These are phyloP conservation scores for Heliconius charithonia DNA, from an alignment of 2,888 invertebrate genomes.

Conservation along the genomic window DNA sequence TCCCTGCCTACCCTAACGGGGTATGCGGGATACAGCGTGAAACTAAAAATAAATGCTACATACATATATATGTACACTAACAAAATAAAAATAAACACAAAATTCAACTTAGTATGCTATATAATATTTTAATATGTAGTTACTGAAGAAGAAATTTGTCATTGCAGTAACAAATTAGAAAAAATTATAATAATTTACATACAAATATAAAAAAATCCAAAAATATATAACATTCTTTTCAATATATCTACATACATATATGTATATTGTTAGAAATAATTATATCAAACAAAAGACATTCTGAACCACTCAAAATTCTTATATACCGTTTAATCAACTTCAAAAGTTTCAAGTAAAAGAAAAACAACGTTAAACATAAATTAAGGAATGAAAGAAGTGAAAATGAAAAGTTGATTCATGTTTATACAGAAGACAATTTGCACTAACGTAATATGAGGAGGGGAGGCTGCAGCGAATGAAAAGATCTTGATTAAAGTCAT, in stretches of 20 bases:
- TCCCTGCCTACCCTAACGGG: too few species aligned
- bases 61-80: not conserved
- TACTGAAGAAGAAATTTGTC: not conserved
- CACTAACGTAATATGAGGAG: constrained; percentile 43
- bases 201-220: too few species aligned
- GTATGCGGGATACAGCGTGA: too few species aligned
- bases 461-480: constrained; percentile 44
- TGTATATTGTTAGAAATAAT: too few species aligned
- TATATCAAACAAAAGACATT: not conserved
- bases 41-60: not conserved
- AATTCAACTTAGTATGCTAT: not conserved
- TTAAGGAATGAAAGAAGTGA: constrained; percentile 39
- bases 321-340: not conserved
- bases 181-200: not conserved
- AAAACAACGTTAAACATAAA: constrained; percentile 22
- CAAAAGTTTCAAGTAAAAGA: constrained; percentile 4
- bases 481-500: constrained; percentile 59
- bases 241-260: too few species aligned
- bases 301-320: not conserved
- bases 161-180: not conserved
- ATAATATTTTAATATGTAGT: not conserved
- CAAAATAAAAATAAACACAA: not conserved
- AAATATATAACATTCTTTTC: too few species aligned
- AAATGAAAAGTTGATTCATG: constrained; percentile 45
- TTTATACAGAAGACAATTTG: constrained; percentile 44